phyloP scores from a whole-genome alignment of 2,113 vertebrate genomes.

The Perca schrenkii region DNA sequence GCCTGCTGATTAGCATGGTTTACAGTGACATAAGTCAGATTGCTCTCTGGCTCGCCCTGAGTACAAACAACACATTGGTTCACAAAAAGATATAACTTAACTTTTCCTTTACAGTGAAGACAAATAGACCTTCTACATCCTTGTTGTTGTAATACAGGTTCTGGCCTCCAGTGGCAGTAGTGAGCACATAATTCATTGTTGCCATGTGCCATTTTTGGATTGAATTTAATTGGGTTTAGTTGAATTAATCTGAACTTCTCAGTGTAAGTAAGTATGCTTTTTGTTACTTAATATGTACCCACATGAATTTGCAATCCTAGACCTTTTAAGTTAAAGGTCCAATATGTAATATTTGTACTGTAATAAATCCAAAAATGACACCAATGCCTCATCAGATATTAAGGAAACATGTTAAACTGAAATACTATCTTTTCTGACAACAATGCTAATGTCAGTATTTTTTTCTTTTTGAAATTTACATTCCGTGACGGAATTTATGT shows the following conservation, averaged over 20 bases:
- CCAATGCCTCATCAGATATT: too few species aligned
- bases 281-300: neutral
- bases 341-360: too few species aligned
- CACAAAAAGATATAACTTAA: neutral
- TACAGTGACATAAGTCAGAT: conserved; percentile 41
- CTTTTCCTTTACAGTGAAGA: neutral
- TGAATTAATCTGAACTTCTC: neutral
- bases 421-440: too few species aligned
- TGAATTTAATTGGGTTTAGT: neutral
- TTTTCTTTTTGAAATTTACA: too few species aligned
- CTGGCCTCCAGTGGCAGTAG: neutral
- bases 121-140: neutral
- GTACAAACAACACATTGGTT: neutral
- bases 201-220: neutral
- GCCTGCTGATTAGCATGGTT: neutral
- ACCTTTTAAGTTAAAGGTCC: too few species aligned
- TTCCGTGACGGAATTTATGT: too few species aligned
- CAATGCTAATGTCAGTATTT: too few species aligned
- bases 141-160: neutral
- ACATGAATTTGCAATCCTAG: too few species aligned
- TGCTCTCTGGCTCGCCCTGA: conserved; percentile 37
- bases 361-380: too few species aligned
- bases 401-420: too few species aligned
- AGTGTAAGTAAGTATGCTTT: too few species aligned
- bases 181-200: neutral